These are phyloP conservation scores for Drosophila mimetica DNA, from an alignment of 2,888 invertebrate species.

Conservation along the genomic window DNA sequence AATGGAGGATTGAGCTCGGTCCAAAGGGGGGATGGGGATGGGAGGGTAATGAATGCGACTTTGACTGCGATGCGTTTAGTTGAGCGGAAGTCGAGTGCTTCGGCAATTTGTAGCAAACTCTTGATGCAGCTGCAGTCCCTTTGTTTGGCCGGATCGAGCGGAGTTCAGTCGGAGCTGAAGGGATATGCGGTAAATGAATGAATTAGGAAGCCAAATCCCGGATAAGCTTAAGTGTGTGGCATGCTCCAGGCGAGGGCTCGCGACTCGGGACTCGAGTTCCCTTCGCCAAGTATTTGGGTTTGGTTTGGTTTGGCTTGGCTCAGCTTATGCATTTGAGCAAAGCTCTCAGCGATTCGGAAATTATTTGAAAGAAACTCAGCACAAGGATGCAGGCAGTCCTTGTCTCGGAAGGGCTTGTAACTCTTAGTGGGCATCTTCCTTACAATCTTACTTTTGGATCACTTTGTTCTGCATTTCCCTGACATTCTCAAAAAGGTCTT, in stretches of 20 bases:
- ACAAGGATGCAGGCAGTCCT: neutral
- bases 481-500: neutral
- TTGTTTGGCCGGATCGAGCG: constrained; percentile 30
- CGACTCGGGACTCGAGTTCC: constrained; percentile 1
- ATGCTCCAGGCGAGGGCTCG: constrained; percentile 16
- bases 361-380: constrained; percentile 31
- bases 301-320: constrained; percentile 1
- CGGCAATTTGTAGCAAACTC: constrained; percentile 72
- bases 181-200: constrained; percentile 49
- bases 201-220: constrained; percentile 48
- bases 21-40: too few relatives aligned
- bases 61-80: constrained; percentile 64
- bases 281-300: constrained; percentile 13
- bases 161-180: constrained; percentile 20
- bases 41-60: constrained; percentile 41
- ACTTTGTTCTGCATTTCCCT: neutral
- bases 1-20: neutral
- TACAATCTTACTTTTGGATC: neutral
- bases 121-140: constrained; percentile 23
- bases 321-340: constrained; percentile 34
- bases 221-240: constrained; percentile 47
- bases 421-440: neutral
- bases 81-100: constrained; percentile 76
- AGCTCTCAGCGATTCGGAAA: constrained; percentile 24
- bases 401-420: neutral